Evolutionary conservation across 2,888 invertebrate genomes (phyloP), one percentile per base, ranked within the genome.

Genomic region (Adela reaumurella): DNA sequence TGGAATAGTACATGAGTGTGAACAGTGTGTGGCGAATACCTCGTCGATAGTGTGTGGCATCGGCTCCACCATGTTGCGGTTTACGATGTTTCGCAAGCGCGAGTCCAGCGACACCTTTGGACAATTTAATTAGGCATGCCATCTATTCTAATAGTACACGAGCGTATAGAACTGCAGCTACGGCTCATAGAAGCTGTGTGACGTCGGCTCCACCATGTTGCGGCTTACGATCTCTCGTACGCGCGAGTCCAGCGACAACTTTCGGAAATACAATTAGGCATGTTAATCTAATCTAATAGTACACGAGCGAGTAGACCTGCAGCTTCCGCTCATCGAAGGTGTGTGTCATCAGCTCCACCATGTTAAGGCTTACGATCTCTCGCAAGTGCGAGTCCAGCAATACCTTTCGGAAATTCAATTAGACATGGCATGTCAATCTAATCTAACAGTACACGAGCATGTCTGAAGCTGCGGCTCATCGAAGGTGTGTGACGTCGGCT

Each of bases 281-380:
- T n/a, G n/a, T n/a, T n/a, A n/a, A n/a, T n/a, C n/a, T n/a, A n/a
- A n/a, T n/a, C n/a, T n/a, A n/a, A n/a, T n/a, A n/a, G 81, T 98
- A 97, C 99, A 99, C 99, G 65, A 99, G 84, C 60, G 97, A 99
- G 84, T 96, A 99, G 74, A 99, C 99, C 84, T 99, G 99, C 70
- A 97, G 85, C 83, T 99, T 99, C 65, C 99, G 99, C 81, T 99
- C 98, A 83, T 98, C 97, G 81, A 99, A 99, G 55, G 97, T 97
- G 74, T 92, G 90, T 61, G 95, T 90, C 62, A 94, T 92, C 48
- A 98, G 98, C 73, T 94, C 90, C 67, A 94, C 90, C 97, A 99
- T 99, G 82, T 97, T 98, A 62, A 91, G 88, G 83, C 99, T 98
- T 58, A 99, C 96, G 59, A 95, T 89, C 78, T 99, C 99, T 53